Percentiles rank a stretch among this genome's conserved stretches.
Evolutionary conservation across 2,113 vertebrate species (phyloP).

Genomic region (Anser brachyrhynchus): DNA sequence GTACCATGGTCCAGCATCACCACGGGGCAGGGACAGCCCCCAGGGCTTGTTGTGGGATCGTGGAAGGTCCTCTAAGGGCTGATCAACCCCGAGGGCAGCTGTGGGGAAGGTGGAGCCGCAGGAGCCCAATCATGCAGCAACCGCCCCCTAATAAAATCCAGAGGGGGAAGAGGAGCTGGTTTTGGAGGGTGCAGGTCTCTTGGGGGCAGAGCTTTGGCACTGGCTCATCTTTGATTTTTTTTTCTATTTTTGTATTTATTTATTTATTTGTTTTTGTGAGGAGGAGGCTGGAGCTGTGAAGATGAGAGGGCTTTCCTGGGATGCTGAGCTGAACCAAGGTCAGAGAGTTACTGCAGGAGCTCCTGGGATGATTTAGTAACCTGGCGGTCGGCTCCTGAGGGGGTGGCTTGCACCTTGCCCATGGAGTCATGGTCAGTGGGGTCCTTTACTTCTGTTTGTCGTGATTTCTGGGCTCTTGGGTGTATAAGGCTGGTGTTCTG

Average conservation of each 20-base stretch:
- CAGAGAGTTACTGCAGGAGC: background rate
- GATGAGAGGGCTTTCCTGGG: background rate
- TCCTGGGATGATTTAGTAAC: background rate
- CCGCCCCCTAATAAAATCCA: background rate
- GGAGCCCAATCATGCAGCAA: background rate
- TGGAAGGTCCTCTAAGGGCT: background rate
- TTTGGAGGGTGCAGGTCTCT: background rate
- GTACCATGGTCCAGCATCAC: rapidly evolving
- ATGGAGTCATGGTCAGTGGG: rapidly evolving
- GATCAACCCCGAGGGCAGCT: background rate
- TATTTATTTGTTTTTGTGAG: background rate
- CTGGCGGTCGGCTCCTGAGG: background rate
- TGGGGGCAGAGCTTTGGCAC: rapidly evolving
- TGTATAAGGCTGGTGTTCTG: background rate
- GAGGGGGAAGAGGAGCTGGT: rapidly evolving
- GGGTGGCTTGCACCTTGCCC: too few relatives aligned
- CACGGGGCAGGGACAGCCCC: too few relatives aligned
- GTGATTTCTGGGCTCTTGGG: background rate
- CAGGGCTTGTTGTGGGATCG: rapidly evolving
- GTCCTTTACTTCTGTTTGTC: background rate
- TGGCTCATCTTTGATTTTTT: background rate
- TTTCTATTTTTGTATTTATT: background rate
- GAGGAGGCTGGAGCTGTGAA: background rate
- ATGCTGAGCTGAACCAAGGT: background rate
- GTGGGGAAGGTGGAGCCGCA: background rate